Evolutionary conservation across 2,113 vertebrate species (phyloP).

Genomic region (Pholis gunnellus): DNA sequence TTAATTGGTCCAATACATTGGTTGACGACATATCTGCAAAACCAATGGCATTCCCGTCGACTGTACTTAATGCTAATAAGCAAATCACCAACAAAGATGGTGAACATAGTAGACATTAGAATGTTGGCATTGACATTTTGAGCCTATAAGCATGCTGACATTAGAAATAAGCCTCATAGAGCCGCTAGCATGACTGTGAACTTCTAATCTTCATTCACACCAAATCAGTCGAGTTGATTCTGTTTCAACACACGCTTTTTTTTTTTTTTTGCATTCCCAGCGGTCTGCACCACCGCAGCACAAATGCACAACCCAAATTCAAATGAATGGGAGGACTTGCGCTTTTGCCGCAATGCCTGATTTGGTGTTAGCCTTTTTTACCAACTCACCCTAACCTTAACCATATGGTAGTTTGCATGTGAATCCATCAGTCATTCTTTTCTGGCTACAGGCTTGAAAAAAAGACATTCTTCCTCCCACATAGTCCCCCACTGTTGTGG

Average conservation of each 20-base stretch:
- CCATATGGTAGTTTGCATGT: background rate
- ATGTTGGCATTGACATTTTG: background rate
- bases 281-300: background rate
- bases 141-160: background rate
- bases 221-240: background rate
- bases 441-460: background rate
- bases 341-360: background rate
- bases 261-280: background rate
- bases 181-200: background rate
- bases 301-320: background rate
- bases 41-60: background rate
- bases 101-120: background rate
- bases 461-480: conserved; percentile 19
- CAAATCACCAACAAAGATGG: background rate
- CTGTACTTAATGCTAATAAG: background rate
- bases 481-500: conserved; percentile 10
- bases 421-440: background rate
- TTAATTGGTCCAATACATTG: background rate
- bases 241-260: background rate
- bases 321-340: background rate
- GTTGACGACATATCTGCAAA: background rate
- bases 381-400: background rate
- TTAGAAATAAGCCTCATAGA: background rate
- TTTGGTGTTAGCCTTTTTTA: background rate
- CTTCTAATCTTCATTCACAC: background rate